phyloP scores from a whole-genome alignment of 2,888 invertebrate genomes.

The Dorcus parallelipipedus region DNA sequence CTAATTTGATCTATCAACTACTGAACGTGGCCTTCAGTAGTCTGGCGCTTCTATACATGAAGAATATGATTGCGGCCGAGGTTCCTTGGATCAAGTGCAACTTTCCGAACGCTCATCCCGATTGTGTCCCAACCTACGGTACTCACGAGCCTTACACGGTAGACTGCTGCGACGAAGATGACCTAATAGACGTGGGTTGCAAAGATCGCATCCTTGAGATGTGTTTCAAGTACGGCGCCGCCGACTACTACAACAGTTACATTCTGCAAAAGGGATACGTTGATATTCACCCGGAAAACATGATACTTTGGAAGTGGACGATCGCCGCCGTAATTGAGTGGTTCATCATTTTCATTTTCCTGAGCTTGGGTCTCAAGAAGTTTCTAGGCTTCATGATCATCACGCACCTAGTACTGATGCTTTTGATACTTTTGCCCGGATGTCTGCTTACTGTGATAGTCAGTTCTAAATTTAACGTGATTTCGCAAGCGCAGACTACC shows the following conservation, averaged over 20 bases:
- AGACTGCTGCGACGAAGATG: conserved; percentile 3
- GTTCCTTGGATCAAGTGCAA: conserved; percentile 12
- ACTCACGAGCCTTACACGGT: background rate
- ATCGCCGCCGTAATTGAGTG: background rate
- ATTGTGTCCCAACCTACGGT: background rate
- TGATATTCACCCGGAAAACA: background rate
- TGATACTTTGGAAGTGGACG: background rate
- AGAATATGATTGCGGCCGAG: background rate
- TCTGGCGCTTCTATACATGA: conserved; percentile 9
- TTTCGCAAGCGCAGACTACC: background rate
- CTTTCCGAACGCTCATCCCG: background rate
- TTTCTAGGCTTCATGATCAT: background rate
- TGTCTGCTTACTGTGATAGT: conserved; percentile 6
- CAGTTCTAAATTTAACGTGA: conserved; percentile 6
- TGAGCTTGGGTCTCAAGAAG: conserved; percentile 5
- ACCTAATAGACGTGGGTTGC: background rate
- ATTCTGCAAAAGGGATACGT: conserved; percentile 6
- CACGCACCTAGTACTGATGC: conserved; percentile 3
- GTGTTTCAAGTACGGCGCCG: conserved; percentile 4
- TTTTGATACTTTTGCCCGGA: conserved; percentile 3
- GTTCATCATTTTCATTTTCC: conserved; percentile 5
- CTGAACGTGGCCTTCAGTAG: conserved; percentile 1
- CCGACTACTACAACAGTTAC: conserved; percentile 9
- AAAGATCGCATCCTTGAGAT: background rate
- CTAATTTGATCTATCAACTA: conserved; percentile 3